These are phyloP conservation scores for Sebastes kiyomatsui DNA, from an alignment of 2,797 vertebrate species.

Conservation along the genomic window DNA sequence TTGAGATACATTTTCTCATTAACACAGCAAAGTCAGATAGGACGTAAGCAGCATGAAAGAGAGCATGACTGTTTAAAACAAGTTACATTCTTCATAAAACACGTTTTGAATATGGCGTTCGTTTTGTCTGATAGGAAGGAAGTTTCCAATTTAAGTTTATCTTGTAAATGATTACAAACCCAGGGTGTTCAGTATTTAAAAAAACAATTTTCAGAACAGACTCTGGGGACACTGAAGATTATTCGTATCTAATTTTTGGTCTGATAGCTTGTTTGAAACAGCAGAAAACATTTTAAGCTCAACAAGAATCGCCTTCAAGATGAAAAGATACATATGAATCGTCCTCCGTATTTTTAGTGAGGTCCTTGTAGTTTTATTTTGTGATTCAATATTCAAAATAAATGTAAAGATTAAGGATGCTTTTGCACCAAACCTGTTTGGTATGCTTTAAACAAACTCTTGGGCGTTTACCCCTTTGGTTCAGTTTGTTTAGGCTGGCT, in stretches of 20 bases:
- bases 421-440: background rate
- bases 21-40: background rate
- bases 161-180: background rate
- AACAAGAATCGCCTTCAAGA: background rate
- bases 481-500: background rate
- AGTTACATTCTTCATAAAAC: no score
- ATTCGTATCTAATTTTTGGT: background rate
- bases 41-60: background rate
- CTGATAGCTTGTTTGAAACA: background rate
- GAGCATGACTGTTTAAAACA: background rate
- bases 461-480: background rate
- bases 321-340: background rate
- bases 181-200: background rate
- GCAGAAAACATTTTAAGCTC: no score
- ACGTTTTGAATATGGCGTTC: background rate
- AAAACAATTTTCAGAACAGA: background rate
- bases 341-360: background rate
- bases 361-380: fast-evolving
- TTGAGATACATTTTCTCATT: background rate
- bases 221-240: no score
- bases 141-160: background rate
- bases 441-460: background rate
- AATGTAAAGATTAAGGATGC: background rate
- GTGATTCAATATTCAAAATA: no score
- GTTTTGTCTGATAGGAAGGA: background rate